Base-by-base conservation (phyloP, 2,797 vertebrate species). In the Paratrypauchen microcephalus region DNA sequence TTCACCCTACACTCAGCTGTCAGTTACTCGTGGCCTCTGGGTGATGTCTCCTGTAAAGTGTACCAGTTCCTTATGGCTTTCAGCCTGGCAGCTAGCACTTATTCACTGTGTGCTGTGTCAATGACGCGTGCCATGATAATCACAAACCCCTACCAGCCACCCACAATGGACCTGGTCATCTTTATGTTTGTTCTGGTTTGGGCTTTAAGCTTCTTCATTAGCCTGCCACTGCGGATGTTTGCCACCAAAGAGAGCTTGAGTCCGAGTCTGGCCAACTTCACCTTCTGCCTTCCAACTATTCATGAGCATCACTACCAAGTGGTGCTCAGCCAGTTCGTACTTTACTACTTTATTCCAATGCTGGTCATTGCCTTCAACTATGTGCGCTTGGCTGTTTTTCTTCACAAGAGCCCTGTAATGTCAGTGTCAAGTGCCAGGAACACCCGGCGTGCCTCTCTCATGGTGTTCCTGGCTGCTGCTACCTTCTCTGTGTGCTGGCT, bases 31-130 rank as follows among this genome's bases (percentile, higher is more conserved):
- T 94, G 94, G 94, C 87, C 92, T 55, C 83, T 94, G 62, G 83
- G 90, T 4, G 71, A 94, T 74, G 82, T 66, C 1, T 91, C 89
- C 78, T 95, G 94, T 77, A 94, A 94, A 80, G 67, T 94, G 78
- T 94, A 95, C 81, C 93, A 94, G 88, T 93, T 95, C 80, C 76
- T 94, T 70, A 66, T 94, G 65, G 91, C 92, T 39, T 95, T 94
- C 71, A 91, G 92, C 60, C 78, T 94, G 80, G 92, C 91, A 0
- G 93, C 91, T 66, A 94, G 94, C 86, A 93, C 91, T 32, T 95
- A 94, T 71, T 94, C 93, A 0, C 82, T 95, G 30, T 94, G 92
- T 28, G 91, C 92, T 0, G 92, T 95, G 72, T 95, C 93, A 24
- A 62, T 93, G 71, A 85, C 92, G 13, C 89, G 92, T 0, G 91